Percentiles rank a stretch among this genome's conserved stretches.
phyloP scores from a whole-genome alignment of 1,140 invertebrate species.

The Drosophila rufa region DNA sequence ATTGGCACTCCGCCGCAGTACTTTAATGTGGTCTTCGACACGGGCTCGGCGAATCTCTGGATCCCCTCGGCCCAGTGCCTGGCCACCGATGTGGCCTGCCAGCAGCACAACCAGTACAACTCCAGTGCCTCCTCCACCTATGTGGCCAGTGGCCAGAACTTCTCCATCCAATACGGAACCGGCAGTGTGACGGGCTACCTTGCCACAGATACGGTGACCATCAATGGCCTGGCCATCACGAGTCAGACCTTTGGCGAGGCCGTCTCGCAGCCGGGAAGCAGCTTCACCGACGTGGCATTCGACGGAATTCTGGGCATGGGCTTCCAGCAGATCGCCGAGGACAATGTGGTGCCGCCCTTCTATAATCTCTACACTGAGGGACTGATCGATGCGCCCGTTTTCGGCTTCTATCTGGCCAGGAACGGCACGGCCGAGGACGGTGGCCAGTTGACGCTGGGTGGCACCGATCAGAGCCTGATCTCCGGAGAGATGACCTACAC shows the following conservation, averaged over 20 bases:
- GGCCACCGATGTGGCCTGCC: conserved; percentile 61
- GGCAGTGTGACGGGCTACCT: conserved; percentile 65
- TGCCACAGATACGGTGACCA: conserved; percentile 67
- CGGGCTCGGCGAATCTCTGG: conserved; percentile 74
- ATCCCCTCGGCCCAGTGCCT: conserved; percentile 67
- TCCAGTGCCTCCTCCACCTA: conserved; percentile 68
- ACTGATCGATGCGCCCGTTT: conserved; percentile 91
- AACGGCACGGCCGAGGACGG: conserved; percentile 46
- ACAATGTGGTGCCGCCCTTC: conserved; percentile 95
- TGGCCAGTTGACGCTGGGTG: conserved; percentile 71
- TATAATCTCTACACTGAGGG: conserved; percentile 96
- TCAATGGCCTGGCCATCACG: conserved; percentile 89
- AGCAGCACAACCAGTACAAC: conserved; percentile 71
- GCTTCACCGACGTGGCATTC: conserved; percentile 97
- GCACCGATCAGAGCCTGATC: conserved; percentile 62
- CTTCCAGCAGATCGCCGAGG: conserved; percentile 94
- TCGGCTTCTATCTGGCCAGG: conserved; percentile 96
- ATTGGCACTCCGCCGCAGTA: conserved; percentile 96
- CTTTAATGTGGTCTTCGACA: conserved; percentile 76
- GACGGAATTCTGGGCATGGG: conserved; percentile 98
- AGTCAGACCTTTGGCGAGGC: conserved; percentile 98
- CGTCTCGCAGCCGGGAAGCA: conserved; percentile 93
- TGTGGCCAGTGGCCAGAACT: conserved; percentile 54
- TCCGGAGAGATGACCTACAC: conserved; percentile 72
- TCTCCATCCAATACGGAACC: conserved; percentile 73